phyloP scores from a whole-genome alignment of 2,113 vertebrate genomes.

The Pelobates fuscus region DNA sequence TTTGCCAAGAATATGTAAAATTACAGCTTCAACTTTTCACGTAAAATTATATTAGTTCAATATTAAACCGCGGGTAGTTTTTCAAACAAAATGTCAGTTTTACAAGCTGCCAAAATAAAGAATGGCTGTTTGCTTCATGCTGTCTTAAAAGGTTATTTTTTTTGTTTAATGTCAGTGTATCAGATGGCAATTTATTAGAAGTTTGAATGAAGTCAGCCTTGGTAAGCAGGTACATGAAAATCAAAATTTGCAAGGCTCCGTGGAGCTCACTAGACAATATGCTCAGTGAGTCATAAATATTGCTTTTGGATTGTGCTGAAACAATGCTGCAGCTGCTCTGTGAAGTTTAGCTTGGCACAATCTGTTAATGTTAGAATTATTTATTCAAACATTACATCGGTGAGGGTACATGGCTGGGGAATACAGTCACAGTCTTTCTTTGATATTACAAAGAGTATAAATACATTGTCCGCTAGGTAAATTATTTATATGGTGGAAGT shows the following conservation, averaged over 20 bases:
- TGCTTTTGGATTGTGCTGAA: conserved; percentile 45
- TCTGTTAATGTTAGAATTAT: conserved; percentile 33
- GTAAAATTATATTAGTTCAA: conserved; percentile 14
- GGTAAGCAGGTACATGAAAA: conserved; percentile 45
- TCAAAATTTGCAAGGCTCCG: conserved; percentile 24
- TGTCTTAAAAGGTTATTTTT: conserved; percentile 43
- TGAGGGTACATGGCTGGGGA: background rate
- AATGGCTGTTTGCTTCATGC: conserved; percentile 38
- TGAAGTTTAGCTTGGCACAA: conserved; percentile 44
- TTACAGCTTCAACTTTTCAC: background rate
- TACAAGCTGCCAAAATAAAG: conserved; percentile 42
- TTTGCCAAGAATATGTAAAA: conserved; percentile 12
- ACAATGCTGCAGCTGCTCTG: conserved; percentile 37
- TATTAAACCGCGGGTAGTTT: conserved; percentile 26
- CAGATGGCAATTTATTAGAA: conserved; percentile 36
- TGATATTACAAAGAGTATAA: conserved; percentile 12
- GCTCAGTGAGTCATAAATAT: conserved; percentile 43
- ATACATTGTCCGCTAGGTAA: background rate
- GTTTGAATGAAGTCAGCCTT: conserved; percentile 43
- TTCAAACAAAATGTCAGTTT: conserved; percentile 35
- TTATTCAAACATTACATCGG: conserved; percentile 23
- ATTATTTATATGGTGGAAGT: conserved; percentile 9
- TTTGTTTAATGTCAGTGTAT: conserved; percentile 40
- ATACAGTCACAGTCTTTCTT: conserved; percentile 1
- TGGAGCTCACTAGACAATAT: conserved; percentile 25